Conservation (phyloP, 2,888 invertebrate genomes). For the Zhengitettix transpicula region DNA sequence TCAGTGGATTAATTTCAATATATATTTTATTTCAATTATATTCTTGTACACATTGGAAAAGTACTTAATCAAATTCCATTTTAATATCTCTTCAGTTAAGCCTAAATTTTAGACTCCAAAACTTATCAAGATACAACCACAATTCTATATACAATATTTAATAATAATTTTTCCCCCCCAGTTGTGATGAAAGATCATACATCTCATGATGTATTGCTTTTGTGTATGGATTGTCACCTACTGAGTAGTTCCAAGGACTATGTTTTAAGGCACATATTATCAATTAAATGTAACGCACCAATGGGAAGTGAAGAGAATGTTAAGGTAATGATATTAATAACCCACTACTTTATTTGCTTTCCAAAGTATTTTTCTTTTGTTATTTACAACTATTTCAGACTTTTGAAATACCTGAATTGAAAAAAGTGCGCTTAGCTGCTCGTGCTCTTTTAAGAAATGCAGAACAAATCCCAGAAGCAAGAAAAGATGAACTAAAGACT, state of each 20-base stretch:
- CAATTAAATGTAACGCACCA: constrained; percentile 44
- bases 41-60: too few species aligned
- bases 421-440: constrained; percentile 35
- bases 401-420: not conserved
- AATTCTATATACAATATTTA: too few species aligned
- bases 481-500: constrained; percentile 31
- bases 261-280: constrained; percentile 38
- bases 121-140: too few species aligned
- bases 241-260: constrained; percentile 47
- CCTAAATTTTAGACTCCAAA: too few species aligned
- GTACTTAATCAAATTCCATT: too few species aligned
- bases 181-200: constrained; percentile 62
- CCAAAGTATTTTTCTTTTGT: not conserved
- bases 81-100: too few species aligned
- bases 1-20: too few species aligned
- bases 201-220: constrained; percentile 60
- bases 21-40: too few species aligned
- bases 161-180: constrained; percentile 25
- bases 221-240: constrained; percentile 57
- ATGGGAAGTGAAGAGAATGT: constrained; percentile 25
- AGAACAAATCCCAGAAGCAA: constrained; percentile 31
- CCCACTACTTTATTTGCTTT: too few species aligned
- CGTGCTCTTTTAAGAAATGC: constrained; percentile 31
- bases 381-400: not conserved
- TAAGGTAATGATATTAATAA: constrained; percentile 7